phyloP scores from a whole-genome alignment of 2,113 vertebrate species.

The pig (Sus scrofa) region T2T-Sscrofa CM000826.6:107923001-107923500 shows the following conservation, averaged over 20 bases:
- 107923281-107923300: not conserved
- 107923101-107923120: fast-evolving
- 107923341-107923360: not conserved
- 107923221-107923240: constrained; percentile 25
- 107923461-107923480: not conserved
- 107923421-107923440: not conserved
- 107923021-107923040: not conserved
- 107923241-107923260: not conserved
- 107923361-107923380: not conserved
- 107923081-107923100: not conserved
- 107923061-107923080: not conserved
- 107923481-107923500: not conserved
- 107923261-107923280: not conserved
- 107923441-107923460: not conserved
- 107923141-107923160: not conserved
- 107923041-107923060: not conserved
- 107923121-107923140: not conserved
- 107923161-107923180: not conserved
- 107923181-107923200: not conserved
- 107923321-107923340: not conserved
- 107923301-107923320: constrained; percentile 15
- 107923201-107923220: not conserved
- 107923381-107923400: not conserved
- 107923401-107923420: not conserved
- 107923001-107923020: not conserved